Conservation (phyloP, 2,113 vertebrate species). For the Pipa parva region DNA sequence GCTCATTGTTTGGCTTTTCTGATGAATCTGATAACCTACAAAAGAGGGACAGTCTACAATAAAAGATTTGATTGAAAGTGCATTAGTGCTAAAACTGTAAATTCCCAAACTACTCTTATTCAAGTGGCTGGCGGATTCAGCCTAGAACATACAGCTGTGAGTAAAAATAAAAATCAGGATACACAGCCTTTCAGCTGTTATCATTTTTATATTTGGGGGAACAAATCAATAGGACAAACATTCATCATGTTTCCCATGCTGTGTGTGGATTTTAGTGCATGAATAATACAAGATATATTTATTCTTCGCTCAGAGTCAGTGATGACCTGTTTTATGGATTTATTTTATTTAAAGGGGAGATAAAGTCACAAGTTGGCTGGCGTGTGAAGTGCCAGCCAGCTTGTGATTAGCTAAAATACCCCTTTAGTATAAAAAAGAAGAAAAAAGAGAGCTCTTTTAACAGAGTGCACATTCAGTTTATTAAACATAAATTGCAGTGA, state of each 20-base stretch:
- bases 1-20: neutral
- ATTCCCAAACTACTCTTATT: conserved; percentile 9
- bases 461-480: too few relatives aligned
- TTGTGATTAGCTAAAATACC: too few relatives aligned
- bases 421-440: too few relatives aligned
- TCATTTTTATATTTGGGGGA: neutral
- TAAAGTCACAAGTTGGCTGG: too few relatives aligned
- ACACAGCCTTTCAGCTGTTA: neutral
- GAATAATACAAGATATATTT: too few relatives aligned
- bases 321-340: too few relatives aligned
- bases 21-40: neutral
- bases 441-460: too few relatives aligned
- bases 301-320: too few relatives aligned
- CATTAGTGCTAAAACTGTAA: conserved; percentile 17
- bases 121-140: neutral
- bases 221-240: neutral
- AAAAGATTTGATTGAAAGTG: conserved; percentile 7
- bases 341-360: too few relatives aligned
- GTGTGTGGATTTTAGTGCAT: too few relatives aligned
- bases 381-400: too few relatives aligned
- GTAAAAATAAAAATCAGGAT: neutral
- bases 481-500: too few relatives aligned
- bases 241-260: neutral
- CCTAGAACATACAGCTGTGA: neutral
- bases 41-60: conserved; percentile 4